Percentiles rank a stretch among this genome's conserved stretches.
These are phyloP conservation scores for Choristoneura fumiferana DNA, from an alignment of 1,140 invertebrate genomes.

Conservation along the genomic window DNA sequence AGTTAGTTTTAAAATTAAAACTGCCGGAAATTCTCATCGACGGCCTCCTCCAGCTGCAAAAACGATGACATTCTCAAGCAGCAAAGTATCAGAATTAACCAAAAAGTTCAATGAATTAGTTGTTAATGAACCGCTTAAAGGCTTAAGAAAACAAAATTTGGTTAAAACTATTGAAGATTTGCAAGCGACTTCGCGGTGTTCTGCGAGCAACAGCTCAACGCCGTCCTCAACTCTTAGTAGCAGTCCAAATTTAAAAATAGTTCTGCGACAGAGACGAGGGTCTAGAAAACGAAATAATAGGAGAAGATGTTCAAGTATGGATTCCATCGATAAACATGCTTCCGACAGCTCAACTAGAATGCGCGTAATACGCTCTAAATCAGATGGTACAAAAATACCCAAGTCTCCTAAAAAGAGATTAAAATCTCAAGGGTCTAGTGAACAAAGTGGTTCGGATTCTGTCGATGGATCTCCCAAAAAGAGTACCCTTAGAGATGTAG, in stretches of 20 bases:
- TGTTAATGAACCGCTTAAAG: conserved; percentile 56
- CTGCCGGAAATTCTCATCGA: conserved; percentile 54
- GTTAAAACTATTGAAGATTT: conserved; percentile 64
- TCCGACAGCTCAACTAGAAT: conserved; percentile 56
- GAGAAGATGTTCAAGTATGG: conserved; percentile 71
- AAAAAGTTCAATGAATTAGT: conserved; percentile 79
- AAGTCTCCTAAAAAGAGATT: conserved; percentile 63
- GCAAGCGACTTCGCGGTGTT: conserved; percentile 47
- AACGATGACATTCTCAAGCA: conserved; percentile 73
- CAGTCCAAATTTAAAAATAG: conserved; percentile 74
- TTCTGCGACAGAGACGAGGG: conserved; percentile 57
- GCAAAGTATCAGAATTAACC: conserved; percentile 77
- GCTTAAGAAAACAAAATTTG: conserved; percentile 62
- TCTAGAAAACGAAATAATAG: conserved; percentile 60
- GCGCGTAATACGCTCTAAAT: conserved; percentile 69
- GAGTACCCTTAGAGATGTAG: conserved; percentile 22
- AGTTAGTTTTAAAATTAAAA: conserved; percentile 77
- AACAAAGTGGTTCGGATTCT: conserved; percentile 64
- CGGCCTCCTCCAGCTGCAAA: conserved; percentile 59
- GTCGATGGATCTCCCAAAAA: conserved; percentile 62
- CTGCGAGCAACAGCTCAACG: conserved; percentile 64
- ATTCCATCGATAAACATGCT: conserved; percentile 67
- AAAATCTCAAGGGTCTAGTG: conserved; percentile 60
- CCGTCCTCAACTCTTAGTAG: conserved; percentile 69
- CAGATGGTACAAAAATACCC: conserved; percentile 65